Evolutionary conservation across 2,797 vertebrate species (phyloP).

Genomic region (Lacerta bilineata): DNA sequence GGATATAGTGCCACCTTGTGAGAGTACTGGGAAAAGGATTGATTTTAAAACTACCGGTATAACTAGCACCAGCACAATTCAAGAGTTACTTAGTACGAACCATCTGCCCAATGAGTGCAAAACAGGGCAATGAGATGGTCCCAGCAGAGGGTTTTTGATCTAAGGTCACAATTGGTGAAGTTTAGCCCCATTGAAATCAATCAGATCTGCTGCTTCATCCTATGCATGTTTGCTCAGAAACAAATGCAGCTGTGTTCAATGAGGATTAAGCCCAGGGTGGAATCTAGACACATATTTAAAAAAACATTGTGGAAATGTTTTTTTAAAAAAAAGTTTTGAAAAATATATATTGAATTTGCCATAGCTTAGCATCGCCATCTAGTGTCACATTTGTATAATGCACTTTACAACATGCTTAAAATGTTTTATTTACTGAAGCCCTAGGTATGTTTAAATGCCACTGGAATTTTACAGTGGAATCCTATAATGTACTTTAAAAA

Average conservation of each 20-base stretch:
- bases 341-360: no score
- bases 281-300: no score
- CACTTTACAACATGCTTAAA: no score
- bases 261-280: background rate
- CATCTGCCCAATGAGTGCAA: background rate
- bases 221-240: background rate
- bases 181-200: background rate
- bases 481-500: background rate
- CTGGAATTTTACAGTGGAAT: no score
- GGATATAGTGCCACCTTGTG: slow-evolving; percentile 50
- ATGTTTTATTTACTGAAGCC: no score
- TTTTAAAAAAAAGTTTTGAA: no score
- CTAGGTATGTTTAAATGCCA: no score
- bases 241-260: background rate
- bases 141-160: background rate
- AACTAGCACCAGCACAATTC: background rate
- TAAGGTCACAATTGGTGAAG: background rate
- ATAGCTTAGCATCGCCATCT: no score
- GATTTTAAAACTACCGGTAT: background rate
- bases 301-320: no score
- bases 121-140: background rate
- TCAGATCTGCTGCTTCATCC: background rate
- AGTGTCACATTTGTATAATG: no score
- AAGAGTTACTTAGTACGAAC: background rate
- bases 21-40: slow-evolving; percentile 16